Conservation (phyloP, 2,888 invertebrate genomes). For the Agrochola circellaris region DNA sequence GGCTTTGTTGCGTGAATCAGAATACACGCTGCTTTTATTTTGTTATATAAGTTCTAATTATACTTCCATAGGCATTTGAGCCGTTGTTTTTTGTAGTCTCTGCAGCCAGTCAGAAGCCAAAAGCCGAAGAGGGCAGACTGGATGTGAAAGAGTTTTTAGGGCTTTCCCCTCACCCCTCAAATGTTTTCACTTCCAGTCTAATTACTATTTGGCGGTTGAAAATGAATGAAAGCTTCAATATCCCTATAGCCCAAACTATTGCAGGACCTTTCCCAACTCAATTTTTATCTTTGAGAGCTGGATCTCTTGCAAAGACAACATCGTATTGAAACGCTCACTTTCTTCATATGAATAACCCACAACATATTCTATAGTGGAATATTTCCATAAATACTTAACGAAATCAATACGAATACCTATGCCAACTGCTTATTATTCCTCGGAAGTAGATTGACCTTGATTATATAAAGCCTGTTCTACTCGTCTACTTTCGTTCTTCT, state of each 20-base stretch:
- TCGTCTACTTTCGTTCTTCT: conserved; percentile 9
- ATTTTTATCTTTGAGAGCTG: not conserved
- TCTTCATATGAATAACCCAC: not conserved
- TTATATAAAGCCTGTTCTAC: not conserved
- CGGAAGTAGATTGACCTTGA: conserved; percentile 30
- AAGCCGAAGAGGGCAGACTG: not conserved
- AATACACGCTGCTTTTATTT: conserved; percentile 29
- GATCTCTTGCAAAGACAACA: not conserved
- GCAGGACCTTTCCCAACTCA: not conserved
- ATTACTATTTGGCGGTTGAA: not conserved
- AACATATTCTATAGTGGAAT: not conserved
- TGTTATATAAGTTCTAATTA: conserved; percentile 5
- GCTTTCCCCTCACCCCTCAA: not conserved
- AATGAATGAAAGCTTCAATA: not conserved
- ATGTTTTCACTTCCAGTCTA: not conserved
- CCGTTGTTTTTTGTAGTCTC: not conserved
- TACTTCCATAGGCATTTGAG: not conserved
- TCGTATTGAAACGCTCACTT: not conserved
- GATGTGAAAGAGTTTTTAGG: not conserved
- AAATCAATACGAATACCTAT: conserved; percentile 5
- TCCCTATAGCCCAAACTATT: not conserved
- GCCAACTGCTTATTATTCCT: conserved; percentile 38
- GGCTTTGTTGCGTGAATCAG: conserved; percentile 22
- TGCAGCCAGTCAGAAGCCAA: not conserved
- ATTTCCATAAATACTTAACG: conserved; percentile 20